Percentiles rank a stretch among this genome's conserved stretches.
Conservation (phyloP, 2,113 vertebrate genomes). For the Labeo catla region DNA sequence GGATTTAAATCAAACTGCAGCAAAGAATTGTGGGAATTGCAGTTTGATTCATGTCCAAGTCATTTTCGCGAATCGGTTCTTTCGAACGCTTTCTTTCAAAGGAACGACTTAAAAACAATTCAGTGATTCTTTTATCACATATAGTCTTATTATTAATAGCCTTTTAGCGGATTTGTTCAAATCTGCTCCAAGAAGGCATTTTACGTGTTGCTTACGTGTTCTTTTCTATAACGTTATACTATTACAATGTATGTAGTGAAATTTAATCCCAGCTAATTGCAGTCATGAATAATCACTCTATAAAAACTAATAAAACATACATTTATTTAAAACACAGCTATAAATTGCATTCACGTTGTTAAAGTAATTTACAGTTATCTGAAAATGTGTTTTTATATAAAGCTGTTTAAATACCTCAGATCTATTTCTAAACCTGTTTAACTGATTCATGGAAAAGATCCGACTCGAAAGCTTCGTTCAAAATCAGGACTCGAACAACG, state of each 20-base stretch:
- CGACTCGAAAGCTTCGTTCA: not conserved
- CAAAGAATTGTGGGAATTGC: conserved; percentile 50
- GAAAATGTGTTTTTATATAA: not conserved
- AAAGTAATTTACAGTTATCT: not conserved
- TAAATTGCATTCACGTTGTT: not conserved
- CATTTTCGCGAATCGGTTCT: not conserved
- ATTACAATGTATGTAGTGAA: not conserved
- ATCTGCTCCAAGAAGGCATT: not conserved
- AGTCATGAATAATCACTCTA: not conserved
- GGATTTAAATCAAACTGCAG: not conserved
- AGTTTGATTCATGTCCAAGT: not conserved
- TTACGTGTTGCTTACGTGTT: not conserved
- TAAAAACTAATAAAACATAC: not conserved
- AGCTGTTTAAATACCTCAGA: not conserved
- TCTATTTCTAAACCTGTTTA: not conserved
- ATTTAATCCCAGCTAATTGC: not conserved
- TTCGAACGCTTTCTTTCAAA: not conserved
- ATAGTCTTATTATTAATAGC: too few relatives aligned
- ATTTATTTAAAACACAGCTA: not conserved
- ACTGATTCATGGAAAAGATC: not conserved
- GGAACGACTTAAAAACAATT: not conserved
- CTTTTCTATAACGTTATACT: not conserved
- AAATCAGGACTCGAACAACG: not conserved
- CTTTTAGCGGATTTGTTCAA: not conserved
- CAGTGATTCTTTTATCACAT: not conserved